phyloP scores from a whole-genome alignment of 2,888 invertebrate genomes.

The Diarsia mendica region DNA sequence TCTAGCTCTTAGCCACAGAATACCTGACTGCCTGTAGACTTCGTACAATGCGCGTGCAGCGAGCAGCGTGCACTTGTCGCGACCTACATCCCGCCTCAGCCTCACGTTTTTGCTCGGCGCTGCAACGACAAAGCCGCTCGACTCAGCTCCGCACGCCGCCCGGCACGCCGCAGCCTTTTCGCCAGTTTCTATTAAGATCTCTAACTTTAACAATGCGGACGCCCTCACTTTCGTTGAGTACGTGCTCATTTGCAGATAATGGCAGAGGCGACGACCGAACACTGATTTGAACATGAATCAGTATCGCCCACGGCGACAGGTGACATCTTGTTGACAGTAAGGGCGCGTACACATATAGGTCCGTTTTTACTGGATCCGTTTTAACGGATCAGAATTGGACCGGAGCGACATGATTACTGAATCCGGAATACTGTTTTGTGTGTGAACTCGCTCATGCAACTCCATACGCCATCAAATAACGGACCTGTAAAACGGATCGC shows the following conservation, averaged over 20 bases:
- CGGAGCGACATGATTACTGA: too few relatives aligned
- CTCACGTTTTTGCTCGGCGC: conserved; percentile 83
- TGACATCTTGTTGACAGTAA: conserved; percentile 47
- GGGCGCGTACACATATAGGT: too few relatives aligned
- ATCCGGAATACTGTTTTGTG: too few relatives aligned
- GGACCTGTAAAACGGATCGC: too few relatives aligned
- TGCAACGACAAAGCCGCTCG: conserved; percentile 74
- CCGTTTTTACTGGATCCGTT: too few relatives aligned
- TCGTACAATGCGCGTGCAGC: conserved; percentile 63
- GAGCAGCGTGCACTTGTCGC: conserved; percentile 83
- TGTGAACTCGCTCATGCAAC: too few relatives aligned
- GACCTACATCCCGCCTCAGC: conserved; percentile 81
- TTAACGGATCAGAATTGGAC: too few relatives aligned
- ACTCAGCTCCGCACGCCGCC: conserved; percentile 70
- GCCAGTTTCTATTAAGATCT: conserved; percentile 86
- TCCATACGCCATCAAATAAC: too few relatives aligned
- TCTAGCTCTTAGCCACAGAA: conserved; percentile 15
- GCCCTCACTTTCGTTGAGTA: conserved; percentile 86
- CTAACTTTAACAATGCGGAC: conserved; percentile 84
- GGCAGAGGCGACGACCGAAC: conserved; percentile 67
- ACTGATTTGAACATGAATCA: conserved; percentile 69
- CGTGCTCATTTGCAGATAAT: conserved; percentile 79
- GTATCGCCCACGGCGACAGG: conserved; percentile 62
- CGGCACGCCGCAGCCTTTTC: conserved; percentile 78
- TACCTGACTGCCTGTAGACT: conserved; percentile 28